Evolutionary conservation across 2,113 vertebrate species (phyloP).

Genomic region (Oreocharis arfaki): DNA sequence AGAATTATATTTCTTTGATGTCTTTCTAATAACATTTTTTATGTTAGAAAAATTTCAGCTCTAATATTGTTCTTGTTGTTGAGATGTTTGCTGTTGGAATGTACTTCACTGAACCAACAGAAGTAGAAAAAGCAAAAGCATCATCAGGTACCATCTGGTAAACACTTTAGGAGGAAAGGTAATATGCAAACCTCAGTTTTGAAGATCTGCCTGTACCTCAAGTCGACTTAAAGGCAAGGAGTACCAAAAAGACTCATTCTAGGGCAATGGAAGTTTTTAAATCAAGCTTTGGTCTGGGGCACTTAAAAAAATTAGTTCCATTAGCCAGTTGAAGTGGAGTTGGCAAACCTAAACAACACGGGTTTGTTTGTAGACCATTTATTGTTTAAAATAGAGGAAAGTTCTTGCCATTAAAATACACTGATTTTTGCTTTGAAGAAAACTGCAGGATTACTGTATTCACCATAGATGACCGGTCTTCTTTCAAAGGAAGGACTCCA

Average conservation of each 20-base stretch:
- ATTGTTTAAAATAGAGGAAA: background rate
- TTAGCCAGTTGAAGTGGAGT: background rate
- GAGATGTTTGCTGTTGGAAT: background rate
- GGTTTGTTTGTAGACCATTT: background rate
- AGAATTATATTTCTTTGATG: background rate
- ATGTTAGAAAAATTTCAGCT: background rate
- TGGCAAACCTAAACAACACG: background rate
- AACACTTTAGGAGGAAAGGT: background rate
- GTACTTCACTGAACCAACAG: background rate
- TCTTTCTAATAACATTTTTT: background rate
- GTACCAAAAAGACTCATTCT: background rate
- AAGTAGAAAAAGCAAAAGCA: background rate
- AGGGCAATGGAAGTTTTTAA: background rate
- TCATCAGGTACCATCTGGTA: background rate
- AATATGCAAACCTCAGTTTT: background rate
- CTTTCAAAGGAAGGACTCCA: background rate
- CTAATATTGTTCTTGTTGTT: background rate
- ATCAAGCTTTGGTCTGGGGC: background rate
- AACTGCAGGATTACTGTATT: background rate
- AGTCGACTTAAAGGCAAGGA: background rate
- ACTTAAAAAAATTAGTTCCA: background rate
- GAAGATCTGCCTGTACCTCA: background rate
- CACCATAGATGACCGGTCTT: background rate
- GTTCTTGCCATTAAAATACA: background rate
- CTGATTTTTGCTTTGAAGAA: background rate